These are phyloP conservation scores for Anthophora plumipes DNA, from an alignment of 2,888 invertebrate species.

Conservation along the genomic window DNA sequence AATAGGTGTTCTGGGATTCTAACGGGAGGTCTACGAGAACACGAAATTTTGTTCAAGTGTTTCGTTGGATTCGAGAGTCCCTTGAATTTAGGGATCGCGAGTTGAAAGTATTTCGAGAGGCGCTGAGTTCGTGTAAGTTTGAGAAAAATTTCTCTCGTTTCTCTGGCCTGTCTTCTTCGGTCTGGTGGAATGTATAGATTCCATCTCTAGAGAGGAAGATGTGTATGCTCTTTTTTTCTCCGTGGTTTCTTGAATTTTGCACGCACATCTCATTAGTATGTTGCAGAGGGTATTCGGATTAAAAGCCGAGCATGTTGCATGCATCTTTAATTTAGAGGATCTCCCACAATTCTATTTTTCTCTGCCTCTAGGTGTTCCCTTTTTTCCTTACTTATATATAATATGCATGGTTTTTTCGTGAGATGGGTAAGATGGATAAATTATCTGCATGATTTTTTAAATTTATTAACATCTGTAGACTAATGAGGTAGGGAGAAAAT, in stretches of 20 bases:
- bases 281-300: constrained; percentile 15
- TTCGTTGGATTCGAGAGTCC: too few species aligned
- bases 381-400: neutral
- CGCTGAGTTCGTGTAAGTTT: neutral
- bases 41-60: too few species aligned
- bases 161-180: neutral
- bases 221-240: neutral
- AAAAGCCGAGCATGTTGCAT: constrained; percentile 19
- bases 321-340: constrained; percentile 28
- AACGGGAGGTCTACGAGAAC: too few species aligned
- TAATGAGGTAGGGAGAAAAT: neutral
- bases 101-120: too few species aligned
- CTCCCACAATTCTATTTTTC: constrained; percentile 6
- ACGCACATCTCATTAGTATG: constrained; percentile 27
- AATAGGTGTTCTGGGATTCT: too few species aligned
- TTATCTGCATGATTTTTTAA: neutral
- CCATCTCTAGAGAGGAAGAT: neutral
- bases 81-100: too few species aligned
- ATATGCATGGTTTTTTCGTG: neutral
- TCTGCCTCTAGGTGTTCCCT: neutral
- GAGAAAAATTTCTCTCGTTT: neutral
- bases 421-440: neutral
- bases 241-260: constrained; percentile 21
- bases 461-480: neutral
- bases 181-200: neutral